Evolutionary conservation across 2,888 invertebrate species (phyloP).

Genomic region (Erynnis tages): DNA sequence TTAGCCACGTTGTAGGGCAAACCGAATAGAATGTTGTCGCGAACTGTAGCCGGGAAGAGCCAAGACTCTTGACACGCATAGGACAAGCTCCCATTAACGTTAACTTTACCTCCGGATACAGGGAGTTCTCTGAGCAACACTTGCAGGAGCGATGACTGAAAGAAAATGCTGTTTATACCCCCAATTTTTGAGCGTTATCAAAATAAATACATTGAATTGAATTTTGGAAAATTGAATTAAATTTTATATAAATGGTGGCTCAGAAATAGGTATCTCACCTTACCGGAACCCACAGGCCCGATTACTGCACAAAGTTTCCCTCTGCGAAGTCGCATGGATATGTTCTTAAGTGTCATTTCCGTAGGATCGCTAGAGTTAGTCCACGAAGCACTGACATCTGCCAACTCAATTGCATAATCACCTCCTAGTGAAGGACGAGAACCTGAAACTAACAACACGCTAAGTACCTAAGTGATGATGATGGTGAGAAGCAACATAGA

Average conservation of each 20-base stretch:
- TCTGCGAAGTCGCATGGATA: constrained; percentile 80
- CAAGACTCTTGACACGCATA: constrained; percentile 94
- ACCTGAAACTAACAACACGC: constrained; percentile 1
- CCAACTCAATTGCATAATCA: constrained; percentile 56
- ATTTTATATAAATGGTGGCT: not conserved
- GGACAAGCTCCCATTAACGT: constrained; percentile 83
- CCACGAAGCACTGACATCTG: constrained; percentile 65
- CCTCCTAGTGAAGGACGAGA: constrained; percentile 29
- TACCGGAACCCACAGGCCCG: constrained; percentile 94
- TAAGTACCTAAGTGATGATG: no score
- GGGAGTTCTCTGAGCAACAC: constrained; percentile 87
- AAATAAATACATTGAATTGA: not conserved
- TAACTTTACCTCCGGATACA: constrained; percentile 79
- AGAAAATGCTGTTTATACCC: constrained; percentile 26
- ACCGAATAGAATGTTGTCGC: constrained; percentile 93
- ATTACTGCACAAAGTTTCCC: constrained; percentile 89
- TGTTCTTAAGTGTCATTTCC: constrained; percentile 75
- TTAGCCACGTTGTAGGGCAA: constrained; percentile 80
- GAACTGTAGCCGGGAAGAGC: constrained; percentile 88
- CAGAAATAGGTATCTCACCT: constrained; percentile 49
- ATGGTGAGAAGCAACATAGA: no score
- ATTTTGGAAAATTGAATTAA: no score
- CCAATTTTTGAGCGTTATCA: not conserved
- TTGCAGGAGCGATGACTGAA: constrained; percentile 83
- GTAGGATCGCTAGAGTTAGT: constrained; percentile 43